These are phyloP conservation scores for Listronotus oregonensis DNA, from an alignment of 1,140 invertebrate genomes.

Conservation along the genomic window DNA sequence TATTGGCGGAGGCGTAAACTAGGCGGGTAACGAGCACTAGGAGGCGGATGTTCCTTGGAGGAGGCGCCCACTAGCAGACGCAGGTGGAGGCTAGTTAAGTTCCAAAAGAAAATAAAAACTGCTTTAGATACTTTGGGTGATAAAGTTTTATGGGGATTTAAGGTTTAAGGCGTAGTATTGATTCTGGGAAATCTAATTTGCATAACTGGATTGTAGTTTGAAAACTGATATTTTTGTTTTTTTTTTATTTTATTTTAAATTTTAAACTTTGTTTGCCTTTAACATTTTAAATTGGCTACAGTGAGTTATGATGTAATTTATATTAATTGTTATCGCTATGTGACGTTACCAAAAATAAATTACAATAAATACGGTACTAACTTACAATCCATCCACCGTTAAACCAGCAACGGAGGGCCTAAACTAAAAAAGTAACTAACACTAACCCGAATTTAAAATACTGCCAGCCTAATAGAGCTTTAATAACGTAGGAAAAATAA, in stretches of 20 bases:
- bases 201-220: conserved; percentile 34
- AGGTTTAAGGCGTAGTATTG: conserved; percentile 17
- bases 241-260: background rate
- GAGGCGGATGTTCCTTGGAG: conserved; percentile 44
- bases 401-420: too few species aligned
- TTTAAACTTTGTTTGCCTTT: too few species aligned
- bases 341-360: too few species aligned
- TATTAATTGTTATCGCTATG: too few species aligned
- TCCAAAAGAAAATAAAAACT: conserved; percentile 18
- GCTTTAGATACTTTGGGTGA: conserved; percentile 32
- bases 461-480: too few species aligned
- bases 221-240: conserved; percentile 35
- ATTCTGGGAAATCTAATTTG: conserved; percentile 23
- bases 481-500: too few species aligned
- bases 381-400: too few species aligned
- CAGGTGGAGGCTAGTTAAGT: conserved; percentile 12
- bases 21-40: conserved; percentile 43
- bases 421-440: too few species aligned
- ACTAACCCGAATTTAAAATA: too few species aligned
- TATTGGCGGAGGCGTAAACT: conserved; percentile 47
- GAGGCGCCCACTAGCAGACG: conserved; percentile 31
- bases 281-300: too few species aligned
- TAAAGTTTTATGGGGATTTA: conserved; percentile 33
- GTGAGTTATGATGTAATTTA: too few species aligned
- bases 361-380: too few species aligned